Evolutionary conservation across 1,140 invertebrate species (phyloP).

Genomic region (Drosophila leontia): DNA sequence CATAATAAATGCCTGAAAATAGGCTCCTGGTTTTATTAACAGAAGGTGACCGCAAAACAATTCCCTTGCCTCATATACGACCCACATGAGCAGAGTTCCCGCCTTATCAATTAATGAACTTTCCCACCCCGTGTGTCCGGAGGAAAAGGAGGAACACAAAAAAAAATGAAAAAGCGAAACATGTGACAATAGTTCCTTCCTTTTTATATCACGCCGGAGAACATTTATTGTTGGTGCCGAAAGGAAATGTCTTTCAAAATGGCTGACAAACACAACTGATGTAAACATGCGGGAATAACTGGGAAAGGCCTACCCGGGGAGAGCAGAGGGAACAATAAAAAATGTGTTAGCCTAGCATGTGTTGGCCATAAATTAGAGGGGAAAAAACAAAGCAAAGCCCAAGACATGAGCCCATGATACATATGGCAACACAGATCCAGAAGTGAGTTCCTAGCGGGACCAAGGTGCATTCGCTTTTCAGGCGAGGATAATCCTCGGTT

Average conservation of each 20-base stretch:
- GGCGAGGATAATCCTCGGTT: constrained; percentile 44
- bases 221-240: constrained; percentile 49
- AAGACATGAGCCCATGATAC: constrained; percentile 21
- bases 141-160: not conserved
- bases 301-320: not conserved
- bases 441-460: constrained; percentile 4
- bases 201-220: constrained; percentile 33
- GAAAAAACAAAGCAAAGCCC: constrained; percentile 42
- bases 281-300: constrained; percentile 48
- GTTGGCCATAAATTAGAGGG: constrained; percentile 47
- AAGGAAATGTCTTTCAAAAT: constrained; percentile 64
- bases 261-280: constrained; percentile 42
- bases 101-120: constrained; percentile 72
- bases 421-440: constrained; percentile 12
- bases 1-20: constrained; percentile 31
- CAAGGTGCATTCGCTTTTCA: constrained; percentile 14
- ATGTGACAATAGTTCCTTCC: constrained; percentile 68
- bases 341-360: constrained; percentile 44
- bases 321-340: constrained; percentile 22
- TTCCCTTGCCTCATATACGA: constrained; percentile 38
- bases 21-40: constrained; percentile 35
- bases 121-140: constrained; percentile 33
- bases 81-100: constrained; percentile 27
- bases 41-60: constrained; percentile 34
- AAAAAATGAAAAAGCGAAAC: constrained; percentile 27